Evolutionary conservation across 2,888 invertebrate species (phyloP).

Genomic region (Amaurobius ferox): DNA sequence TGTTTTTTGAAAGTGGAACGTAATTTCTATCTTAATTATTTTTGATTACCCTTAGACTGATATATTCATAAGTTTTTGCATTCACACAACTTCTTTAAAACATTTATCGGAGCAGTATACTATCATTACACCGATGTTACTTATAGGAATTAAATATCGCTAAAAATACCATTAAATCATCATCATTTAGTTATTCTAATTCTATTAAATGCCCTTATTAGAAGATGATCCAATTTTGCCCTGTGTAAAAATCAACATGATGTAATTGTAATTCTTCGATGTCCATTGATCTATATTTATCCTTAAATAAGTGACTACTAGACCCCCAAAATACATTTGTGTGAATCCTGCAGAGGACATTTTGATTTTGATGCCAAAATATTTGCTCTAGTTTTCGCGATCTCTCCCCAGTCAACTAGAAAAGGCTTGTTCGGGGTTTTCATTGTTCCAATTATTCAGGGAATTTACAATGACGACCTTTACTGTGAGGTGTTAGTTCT

Average conservation of each 20-base stretch:
- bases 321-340: not conserved
- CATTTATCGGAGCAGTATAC: not conserved
- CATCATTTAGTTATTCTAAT: not conserved
- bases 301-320: not conserved
- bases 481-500: not conserved
- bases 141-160: not conserved
- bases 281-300: constrained; percentile 15
- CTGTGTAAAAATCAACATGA: not conserved
- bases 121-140: not conserved
- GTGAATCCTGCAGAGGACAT: not conserved
- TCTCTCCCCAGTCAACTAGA: constrained; percentile 19
- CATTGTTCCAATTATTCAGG: constrained; percentile 31
- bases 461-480: constrained; percentile 26
- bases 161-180: not conserved
- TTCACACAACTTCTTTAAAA: too few relatives aligned
- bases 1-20: too few relatives aligned
- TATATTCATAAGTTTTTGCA: too few relatives aligned
- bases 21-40: too few relatives aligned
- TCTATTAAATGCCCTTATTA: not conserved
- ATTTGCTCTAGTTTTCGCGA: constrained; percentile 1
- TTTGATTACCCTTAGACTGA: too few relatives aligned
- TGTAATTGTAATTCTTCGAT: constrained; percentile 15
- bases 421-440: constrained; percentile 19
- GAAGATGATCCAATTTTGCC: not conserved
- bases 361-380: not conserved